phyloP scores from a whole-genome alignment of 2,797 vertebrate species.

The Protonibea diacanthus region DNA sequence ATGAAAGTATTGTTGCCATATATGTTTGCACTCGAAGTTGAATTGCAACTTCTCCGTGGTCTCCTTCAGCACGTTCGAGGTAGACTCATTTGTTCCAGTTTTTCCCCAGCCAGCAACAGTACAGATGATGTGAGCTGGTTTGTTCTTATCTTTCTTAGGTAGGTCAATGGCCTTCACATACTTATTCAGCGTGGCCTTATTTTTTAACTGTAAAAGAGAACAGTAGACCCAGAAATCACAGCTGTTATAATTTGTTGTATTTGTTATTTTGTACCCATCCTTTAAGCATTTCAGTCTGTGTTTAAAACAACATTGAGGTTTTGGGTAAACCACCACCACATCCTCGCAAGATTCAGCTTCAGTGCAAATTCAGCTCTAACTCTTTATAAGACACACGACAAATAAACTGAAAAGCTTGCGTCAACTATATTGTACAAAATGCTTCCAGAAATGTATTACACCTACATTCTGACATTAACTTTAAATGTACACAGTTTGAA shows the following conservation, averaged over 20 bases:
- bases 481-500: neutral
- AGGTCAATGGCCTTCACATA: conserved; percentile 62
- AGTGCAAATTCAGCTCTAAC: conserved; percentile 6
- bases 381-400: neutral
- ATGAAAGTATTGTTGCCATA: conserved; percentile 31
- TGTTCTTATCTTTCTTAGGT: conserved; percentile 47
- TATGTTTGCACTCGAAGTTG: conserved; percentile 4
- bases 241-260: neutral
- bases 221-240: neutral
- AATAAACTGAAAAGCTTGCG: neutral
- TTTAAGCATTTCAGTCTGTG: neutral
- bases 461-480: neutral
- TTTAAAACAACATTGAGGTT: neutral
- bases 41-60: conserved; percentile 45
- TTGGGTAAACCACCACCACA: neutral
- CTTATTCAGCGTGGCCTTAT: conserved; percentile 60
- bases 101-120: conserved; percentile 78
- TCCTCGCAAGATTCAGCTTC: neutral
- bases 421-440: neutral
- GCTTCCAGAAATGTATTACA: neutral
- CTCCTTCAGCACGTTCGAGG: conserved; percentile 71
- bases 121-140: conserved; percentile 52
- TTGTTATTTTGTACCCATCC: neutral
- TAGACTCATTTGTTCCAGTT: accelerated
- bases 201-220: conserved; percentile 70